Percentiles rank a stretch among this genome's conserved stretches.
Evolutionary conservation across 2,113 vertebrate genomes (phyloP).

Genomic region (Burhinus bistriatus): DNA sequence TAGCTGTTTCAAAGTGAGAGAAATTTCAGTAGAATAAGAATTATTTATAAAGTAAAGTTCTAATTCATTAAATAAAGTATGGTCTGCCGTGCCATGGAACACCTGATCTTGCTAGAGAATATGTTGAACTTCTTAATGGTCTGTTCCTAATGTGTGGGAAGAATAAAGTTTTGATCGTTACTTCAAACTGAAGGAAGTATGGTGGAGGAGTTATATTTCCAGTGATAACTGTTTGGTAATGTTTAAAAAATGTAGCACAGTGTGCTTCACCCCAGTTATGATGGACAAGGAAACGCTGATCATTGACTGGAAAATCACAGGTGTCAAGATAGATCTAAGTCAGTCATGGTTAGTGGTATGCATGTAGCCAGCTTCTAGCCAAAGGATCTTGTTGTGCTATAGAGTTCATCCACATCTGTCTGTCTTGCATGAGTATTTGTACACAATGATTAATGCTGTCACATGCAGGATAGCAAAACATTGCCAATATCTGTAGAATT

Average conservation of each 20-base stretch:
- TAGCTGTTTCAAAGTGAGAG: not conserved
- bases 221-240: not conserved
- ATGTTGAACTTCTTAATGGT: not conserved
- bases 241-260: not conserved
- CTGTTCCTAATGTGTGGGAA: not conserved
- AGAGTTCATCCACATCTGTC: not conserved
- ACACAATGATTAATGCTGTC: not conserved
- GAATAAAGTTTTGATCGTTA: not conserved
- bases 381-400: not conserved
- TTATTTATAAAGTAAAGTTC: not conserved
- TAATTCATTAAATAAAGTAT: not conserved
- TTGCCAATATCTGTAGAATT: not conserved
- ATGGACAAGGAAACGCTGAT: not conserved
- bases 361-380: not conserved
- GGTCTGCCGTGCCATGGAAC: not conserved
- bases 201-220: not conserved
- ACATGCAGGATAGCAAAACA: not conserved
- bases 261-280: not conserved
- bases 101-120: not conserved
- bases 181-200: not conserved
- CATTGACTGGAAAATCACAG: not conserved
- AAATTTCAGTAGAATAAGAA: not conserved
- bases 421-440: not conserved
- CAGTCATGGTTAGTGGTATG: not conserved
- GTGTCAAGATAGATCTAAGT: not conserved